Evolutionary conservation across 1,140 invertebrate genomes (phyloP).

Genomic region (Bombus consobrinus): DNA sequence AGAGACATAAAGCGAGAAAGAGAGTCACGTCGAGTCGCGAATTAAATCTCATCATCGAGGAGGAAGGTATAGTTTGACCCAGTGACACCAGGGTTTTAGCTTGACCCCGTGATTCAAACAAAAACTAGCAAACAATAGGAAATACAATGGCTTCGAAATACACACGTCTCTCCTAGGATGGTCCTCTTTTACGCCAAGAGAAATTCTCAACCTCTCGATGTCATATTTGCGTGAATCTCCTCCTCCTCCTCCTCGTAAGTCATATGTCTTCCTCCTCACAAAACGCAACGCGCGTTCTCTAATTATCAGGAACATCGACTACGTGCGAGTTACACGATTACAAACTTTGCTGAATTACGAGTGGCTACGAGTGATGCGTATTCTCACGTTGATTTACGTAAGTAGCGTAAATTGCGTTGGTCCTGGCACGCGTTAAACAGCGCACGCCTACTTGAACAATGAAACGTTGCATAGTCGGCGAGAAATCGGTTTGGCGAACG

Average conservation of each 20-base stretch:
- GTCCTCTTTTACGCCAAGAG: not conserved
- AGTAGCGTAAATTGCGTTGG: slow-evolving; percentile 34
- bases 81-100: slow-evolving; percentile 30
- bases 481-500: slow-evolving; percentile 3
- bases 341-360: not conserved
- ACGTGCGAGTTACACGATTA: not conserved
- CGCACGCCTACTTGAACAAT: slow-evolving; percentile 10
- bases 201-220: not conserved
- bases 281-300: not conserved
- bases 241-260: not conserved
- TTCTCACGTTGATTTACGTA: slow-evolving; percentile 40
- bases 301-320: slow-evolving; percentile 1
- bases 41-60: slow-evolving; percentile 28
- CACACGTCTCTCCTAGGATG: not conserved
- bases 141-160: slow-evolving; percentile 22
- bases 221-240: no score
- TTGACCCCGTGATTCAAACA: slow-evolving; percentile 8
- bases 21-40: slow-evolving; percentile 14
- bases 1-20: not conserved
- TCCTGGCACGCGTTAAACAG: not conserved
- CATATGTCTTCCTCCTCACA: not conserved
- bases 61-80: slow-evolving; percentile 35
- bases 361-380: not conserved
- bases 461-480: not conserved
- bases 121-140: slow-evolving; percentile 32